Evolutionary conservation across 2,888 invertebrate species (phyloP).

Genomic region (Cantharis flavilabris): DNA sequence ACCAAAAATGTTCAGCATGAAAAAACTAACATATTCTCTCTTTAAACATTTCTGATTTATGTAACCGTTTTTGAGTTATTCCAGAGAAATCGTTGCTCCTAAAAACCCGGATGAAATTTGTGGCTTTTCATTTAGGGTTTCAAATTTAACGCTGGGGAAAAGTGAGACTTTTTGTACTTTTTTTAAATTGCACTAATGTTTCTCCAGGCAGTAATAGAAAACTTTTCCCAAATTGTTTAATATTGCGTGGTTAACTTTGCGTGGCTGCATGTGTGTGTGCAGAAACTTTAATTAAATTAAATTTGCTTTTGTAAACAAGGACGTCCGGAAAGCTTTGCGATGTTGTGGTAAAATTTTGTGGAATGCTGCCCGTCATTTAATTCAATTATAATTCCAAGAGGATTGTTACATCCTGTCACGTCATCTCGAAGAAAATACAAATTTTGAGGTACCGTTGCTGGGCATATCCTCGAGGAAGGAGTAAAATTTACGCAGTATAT

Average conservation of each 20-base stretch:
- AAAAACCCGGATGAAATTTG: background rate
- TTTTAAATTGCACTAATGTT: background rate
- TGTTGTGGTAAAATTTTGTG: background rate
- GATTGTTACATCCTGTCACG: conserved; percentile 21
- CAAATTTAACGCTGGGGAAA: background rate
- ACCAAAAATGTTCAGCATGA: no score
- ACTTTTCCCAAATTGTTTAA: background rate
- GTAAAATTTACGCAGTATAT: background rate
- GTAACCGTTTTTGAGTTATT: no score
- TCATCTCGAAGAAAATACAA: conserved; percentile 7
- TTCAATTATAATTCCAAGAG: conserved; percentile 20
- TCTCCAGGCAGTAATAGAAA: background rate
- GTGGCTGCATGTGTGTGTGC: background rate
- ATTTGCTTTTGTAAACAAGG: background rate
- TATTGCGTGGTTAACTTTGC: background rate
- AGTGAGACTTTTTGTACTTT: background rate
- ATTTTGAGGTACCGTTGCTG: background rate
- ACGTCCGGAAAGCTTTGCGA: background rate
- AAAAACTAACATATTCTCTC: no score
- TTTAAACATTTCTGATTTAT: no score
- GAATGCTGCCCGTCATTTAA: background rate
- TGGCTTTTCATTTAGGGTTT: background rate
- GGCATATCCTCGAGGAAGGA: background rate
- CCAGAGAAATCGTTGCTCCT: no score
- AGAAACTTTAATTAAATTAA: background rate